These are phyloP conservation scores for Cuculus canorus DNA, from an alignment of 2,797 vertebrate genomes.

Conservation along the genomic window DNA sequence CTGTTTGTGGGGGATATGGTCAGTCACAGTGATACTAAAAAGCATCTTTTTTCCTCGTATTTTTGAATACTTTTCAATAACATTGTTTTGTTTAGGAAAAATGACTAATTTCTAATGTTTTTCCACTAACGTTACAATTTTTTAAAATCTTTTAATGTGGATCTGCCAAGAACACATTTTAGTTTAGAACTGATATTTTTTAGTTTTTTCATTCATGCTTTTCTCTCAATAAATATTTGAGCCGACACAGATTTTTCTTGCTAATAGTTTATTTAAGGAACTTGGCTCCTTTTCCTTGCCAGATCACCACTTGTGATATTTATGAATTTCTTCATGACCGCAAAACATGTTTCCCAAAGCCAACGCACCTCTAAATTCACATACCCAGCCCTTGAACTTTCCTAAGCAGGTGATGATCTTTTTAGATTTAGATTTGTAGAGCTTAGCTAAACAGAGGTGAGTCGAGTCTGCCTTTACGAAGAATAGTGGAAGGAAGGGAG, in stretches of 20 bases:
- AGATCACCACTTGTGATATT: not conserved
- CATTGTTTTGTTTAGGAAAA: not conserved
- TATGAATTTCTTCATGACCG: not conserved
- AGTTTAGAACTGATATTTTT: not conserved
- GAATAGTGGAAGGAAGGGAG: not conserved
- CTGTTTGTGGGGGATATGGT: not conserved
- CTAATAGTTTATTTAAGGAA: not conserved
- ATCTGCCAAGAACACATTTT: not conserved
- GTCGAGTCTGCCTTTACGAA: not conserved
- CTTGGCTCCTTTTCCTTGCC: not conserved
- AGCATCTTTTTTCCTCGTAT: not conserved
- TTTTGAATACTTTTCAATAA: not conserved
- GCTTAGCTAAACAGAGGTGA: not conserved
- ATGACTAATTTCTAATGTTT: not conserved
- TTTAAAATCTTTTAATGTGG: not conserved
- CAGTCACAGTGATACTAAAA: not conserved
- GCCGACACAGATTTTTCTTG: not conserved
- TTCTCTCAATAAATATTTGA: not conserved
- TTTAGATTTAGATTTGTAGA: too few species aligned
- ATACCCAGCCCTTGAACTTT: not conserved
- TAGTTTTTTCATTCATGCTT: not conserved
- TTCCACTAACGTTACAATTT: not conserved
- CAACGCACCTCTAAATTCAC: not conserved
- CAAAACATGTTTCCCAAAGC: not conserved
- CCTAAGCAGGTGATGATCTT: not conserved